Evolutionary conservation across 2,888 invertebrate species (phyloP).

Genomic region (Bruchidius siliquastri): DNA sequence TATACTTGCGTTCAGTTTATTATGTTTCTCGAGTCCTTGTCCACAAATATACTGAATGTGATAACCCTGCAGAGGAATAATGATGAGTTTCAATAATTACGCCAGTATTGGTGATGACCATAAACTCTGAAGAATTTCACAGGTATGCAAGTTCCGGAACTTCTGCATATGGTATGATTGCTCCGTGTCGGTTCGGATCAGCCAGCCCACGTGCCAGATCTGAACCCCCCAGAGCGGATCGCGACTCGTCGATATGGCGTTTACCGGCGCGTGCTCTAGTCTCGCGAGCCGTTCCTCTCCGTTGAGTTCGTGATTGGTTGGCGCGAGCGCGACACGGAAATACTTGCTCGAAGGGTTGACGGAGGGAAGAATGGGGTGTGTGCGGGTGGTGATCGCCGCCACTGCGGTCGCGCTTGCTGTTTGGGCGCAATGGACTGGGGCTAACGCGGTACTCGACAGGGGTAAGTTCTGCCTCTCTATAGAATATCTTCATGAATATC

Average conservation of each 20-base stretch:
- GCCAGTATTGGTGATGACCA: not conserved
- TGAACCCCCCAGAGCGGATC: not conserved
- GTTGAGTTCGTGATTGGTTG: not conserved
- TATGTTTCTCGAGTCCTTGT: no score
- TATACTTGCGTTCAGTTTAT: no score
- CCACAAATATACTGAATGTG: no score
- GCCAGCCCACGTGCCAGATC: not conserved
- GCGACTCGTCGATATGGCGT: not conserved
- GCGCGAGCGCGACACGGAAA: not conserved
- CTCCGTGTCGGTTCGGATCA: not conserved
- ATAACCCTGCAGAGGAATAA: no score
- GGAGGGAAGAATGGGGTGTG: not conserved
- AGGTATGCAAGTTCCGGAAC: not conserved
- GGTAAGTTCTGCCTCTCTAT: not conserved
- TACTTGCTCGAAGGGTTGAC: not conserved
- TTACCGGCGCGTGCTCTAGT: not conserved
- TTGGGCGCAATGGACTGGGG: not conserved
- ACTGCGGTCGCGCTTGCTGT: not conserved
- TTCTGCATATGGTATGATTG: not conserved
- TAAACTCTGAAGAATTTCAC: not conserved
- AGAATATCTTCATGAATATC: no score
- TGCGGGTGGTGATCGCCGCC: not conserved
- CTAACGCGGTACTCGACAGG: not conserved
- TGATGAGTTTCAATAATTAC: not conserved
- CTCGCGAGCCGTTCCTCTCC: not conserved